Base-by-base conservation (phyloP, 2,113 vertebrate genomes). In the Marmota monax region DNA sequence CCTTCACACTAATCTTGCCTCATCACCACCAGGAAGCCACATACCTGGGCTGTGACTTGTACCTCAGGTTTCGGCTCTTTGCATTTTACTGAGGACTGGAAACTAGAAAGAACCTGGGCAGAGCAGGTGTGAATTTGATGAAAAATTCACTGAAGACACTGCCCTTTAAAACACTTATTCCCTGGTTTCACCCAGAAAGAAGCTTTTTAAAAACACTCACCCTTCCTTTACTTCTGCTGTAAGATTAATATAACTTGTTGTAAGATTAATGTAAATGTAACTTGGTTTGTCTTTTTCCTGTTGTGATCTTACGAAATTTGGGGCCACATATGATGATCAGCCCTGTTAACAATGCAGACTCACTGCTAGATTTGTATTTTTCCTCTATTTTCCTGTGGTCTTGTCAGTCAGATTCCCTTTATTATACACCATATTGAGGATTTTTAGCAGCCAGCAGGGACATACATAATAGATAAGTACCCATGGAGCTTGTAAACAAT, bases 141-240 rank as follows among this genome's bases (percentile, higher is more conserved):
- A 72, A 92, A 94, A 93, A 25, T 34, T 91, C 42, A 83, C 69
- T 25, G 34, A 94, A 92, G 37, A 84, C 3, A 3, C 1, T n/a
- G 23, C 39, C 79, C 84, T 96, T 92, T 51, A 34, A 86, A 70
- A 90, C 69, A 69, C 27, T 89, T 79, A 77, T 78, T 94, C 85
- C 74, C 78, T 58, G 77, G 94, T 80, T 70, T 48, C 88, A 34
- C 74, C 56, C 89, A 65, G 85, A 92, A 72, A 58, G 65, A n/a
- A 86, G 51, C 78, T 69, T 53, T 78, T 61, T 56, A 4, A 39
- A 93, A 37, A 56, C 53, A 83, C 0, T 78, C 29, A 56, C 34
- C 4, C 22, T 63, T 90, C 76, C 37, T 67, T 78, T 87, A 85
- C 56, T 53, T 67, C 32, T 79, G 27, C 78, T 84, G 29, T 39